Conservation (phyloP, 2,888 invertebrate genomes). For the Zonitis immaculata region DNA sequence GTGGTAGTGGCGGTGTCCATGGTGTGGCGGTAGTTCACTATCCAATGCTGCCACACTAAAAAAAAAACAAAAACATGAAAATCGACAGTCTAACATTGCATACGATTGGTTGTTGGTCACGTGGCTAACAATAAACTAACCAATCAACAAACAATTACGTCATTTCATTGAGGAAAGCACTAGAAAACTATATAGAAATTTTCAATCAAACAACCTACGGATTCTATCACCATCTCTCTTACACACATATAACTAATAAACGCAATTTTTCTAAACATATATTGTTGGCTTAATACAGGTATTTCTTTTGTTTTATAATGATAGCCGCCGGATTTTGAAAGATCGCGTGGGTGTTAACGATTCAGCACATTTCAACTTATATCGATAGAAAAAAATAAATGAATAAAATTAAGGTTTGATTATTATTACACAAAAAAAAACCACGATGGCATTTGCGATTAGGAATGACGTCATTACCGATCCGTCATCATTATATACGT, state of each 20-base stretch:
- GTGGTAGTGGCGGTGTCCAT: slow-evolving; percentile 10
- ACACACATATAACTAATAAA: not conserved
- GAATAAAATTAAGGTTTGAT: not conserved
- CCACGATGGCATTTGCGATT: slow-evolving; percentile 22
- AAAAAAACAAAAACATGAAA: slow-evolving; percentile 35
- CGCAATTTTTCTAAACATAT: not conserved
- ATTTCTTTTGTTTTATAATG: slow-evolving; percentile 4
- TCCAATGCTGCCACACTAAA: slow-evolving; percentile 28
- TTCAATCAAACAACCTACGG: slow-evolving; percentile 7
- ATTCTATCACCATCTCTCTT: not conserved
- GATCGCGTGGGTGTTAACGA: slow-evolving; percentile 23
- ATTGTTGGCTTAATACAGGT: not conserved
- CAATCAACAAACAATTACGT: slow-evolving; percentile 49
- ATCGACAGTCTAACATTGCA: slow-evolving; percentile 27
- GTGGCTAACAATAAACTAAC: slow-evolving; percentile 36
- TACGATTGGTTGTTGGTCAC: slow-evolving; percentile 47
- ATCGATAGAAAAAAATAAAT: not conserved
- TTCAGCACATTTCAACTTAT: slow-evolving; percentile 13
- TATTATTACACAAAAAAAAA: not conserved
- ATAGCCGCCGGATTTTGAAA: slow-evolving; percentile 1
- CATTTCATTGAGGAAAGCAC: slow-evolving; percentile 51
- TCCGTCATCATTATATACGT: slow-evolving; percentile 27
- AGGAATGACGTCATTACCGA: slow-evolving; percentile 33
- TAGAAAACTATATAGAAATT: slow-evolving; percentile 2
- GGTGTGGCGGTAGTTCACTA: not conserved